Evolutionary conservation across 53 echinoderm and acorn worm genomes (phyloP).

Genomic region (Patiria pectinifera): DNA sequence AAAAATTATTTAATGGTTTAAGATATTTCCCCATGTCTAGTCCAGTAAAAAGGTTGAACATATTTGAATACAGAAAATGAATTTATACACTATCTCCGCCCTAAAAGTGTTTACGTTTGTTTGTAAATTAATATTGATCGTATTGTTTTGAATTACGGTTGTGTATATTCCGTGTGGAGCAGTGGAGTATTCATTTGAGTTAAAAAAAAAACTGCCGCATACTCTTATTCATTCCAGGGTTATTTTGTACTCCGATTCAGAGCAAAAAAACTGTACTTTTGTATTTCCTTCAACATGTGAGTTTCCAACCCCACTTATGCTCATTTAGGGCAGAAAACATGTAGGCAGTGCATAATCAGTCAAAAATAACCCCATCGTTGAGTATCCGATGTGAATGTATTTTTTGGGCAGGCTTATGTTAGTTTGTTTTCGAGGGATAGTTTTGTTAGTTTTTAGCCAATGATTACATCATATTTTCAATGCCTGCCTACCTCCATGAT

Average conservation of each 20-base stretch:
- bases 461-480: no score
- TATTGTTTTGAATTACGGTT: slow-evolving; percentile 7
- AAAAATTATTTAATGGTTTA: neutral
- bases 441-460: neutral
- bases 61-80: neutral
- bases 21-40: neutral
- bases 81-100: neutral
- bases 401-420: neutral
- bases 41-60: neutral
- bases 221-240: slow-evolving; percentile 47
- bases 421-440: neutral
- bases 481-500: no score
- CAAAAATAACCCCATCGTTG: neutral
- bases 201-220: slow-evolving; percentile 17
- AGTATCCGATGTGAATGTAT: neutral
- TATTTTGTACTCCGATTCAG: slow-evolving; percentile 35
- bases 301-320: neutral
- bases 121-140: neutral
- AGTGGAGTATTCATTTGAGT: slow-evolving; percentile 19
- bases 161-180: slow-evolving; percentile 55
- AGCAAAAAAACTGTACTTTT: slow-evolving; percentile 3
- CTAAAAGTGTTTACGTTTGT: neutral
- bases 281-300: neutral
- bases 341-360: neutral
- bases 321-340: neutral